Conservation (phyloP, 1,140 invertebrate genomes). For the Penaeus japonicus region DNA sequence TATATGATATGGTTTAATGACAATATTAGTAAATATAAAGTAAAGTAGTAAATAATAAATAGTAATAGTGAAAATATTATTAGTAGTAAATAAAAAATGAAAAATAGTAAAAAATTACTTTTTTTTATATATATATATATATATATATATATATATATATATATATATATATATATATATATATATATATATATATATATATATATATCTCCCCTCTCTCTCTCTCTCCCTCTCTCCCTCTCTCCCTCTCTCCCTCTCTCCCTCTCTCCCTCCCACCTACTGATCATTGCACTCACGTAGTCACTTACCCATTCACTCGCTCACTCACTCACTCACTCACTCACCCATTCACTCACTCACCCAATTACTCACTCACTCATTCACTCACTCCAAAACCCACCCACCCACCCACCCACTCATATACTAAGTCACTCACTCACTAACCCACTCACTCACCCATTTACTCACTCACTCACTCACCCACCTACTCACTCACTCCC, state of each 20-base stretch:
- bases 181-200: constrained; percentile 42
- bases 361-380: not conserved
- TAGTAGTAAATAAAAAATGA: too few species aligned
- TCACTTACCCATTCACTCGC: not conserved
- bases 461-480: too few species aligned
- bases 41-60: too few species aligned
- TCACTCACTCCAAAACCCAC: too few species aligned
- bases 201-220: not conserved
- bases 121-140: constrained; percentile 44
- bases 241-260: not conserved
- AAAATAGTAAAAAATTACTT: too few species aligned
- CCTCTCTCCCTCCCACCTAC: not conserved
- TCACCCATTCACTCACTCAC: not conserved
- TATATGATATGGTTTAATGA: too few species aligned
- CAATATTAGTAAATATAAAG: too few species aligned
- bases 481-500: too few species aligned
- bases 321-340: not conserved
- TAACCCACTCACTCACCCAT: too few species aligned
- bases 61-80: too few species aligned
- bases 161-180: constrained; percentile 40
- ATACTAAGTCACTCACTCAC: too few species aligned
- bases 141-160: not conserved
- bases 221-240: not conserved
- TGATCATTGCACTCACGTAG: not conserved
- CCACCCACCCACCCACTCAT: too few species aligned